Evolutionary conservation across 2,113 vertebrate genomes (phyloP).

Genomic region (Setophaga petechia): DNA sequence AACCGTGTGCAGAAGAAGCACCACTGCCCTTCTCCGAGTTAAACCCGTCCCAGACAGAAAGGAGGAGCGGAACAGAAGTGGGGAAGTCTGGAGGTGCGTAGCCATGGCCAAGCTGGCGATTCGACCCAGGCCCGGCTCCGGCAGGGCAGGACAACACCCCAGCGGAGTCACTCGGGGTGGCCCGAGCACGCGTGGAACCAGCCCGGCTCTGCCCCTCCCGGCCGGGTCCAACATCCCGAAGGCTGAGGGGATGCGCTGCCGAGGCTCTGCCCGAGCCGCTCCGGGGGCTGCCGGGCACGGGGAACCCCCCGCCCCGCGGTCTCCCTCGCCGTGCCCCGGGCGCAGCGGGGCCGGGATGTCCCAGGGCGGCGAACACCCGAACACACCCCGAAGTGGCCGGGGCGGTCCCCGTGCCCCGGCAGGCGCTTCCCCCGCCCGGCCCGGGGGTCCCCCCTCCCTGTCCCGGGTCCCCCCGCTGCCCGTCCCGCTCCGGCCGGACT

Average conservation of each 20-base stretch:
- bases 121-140: background rate
- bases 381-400: background rate
- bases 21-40: background rate
- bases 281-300: background rate
- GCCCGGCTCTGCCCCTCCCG: background rate
- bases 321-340: background rate
- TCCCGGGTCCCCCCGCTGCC: background rate
- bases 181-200: constrained; percentile 1
- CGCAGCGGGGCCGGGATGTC: background rate
- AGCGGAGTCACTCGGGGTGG: background rate
- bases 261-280: background rate
- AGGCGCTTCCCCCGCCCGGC: background rate
- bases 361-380: background rate
- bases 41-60: background rate
- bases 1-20: background rate
- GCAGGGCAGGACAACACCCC: constrained; percentile 31
- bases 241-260: background rate
- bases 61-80: background rate
- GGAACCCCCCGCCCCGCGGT: background rate
- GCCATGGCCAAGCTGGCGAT: background rate
- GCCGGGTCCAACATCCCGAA: background rate
- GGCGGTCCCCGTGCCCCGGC: background rate
- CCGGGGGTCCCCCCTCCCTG: background rate
- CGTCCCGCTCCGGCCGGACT: background rate
- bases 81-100: background rate